These are phyloP conservation scores for Neodiprion virginianus DNA, from an alignment of 1,140 invertebrate genomes.

Conservation along the genomic window DNA sequence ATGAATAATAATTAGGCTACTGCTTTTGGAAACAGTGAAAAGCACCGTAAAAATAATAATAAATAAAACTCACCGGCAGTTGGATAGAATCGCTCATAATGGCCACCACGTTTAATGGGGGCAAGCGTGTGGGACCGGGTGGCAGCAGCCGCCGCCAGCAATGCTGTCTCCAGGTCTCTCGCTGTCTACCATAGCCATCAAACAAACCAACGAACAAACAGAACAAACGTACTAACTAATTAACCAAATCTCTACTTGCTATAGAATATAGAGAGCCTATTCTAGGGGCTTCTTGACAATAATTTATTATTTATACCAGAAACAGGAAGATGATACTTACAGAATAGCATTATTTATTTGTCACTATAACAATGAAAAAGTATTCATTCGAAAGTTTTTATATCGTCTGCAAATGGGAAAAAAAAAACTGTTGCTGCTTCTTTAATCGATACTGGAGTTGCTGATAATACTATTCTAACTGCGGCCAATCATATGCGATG, in stretches of 20 bases:
- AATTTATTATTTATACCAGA: too few species aligned
- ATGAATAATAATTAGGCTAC: too few species aligned
- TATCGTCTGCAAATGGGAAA: too few species aligned
- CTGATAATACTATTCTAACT: too few species aligned
- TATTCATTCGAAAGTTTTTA: too few species aligned
- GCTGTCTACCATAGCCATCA: slow-evolving; percentile 59
- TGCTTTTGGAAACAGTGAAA: too few species aligned
- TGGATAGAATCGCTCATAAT: slow-evolving; percentile 79
- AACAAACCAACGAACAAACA: slow-evolving; percentile 62
- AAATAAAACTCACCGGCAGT: slow-evolving; percentile 75
- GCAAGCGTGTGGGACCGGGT: slow-evolving; percentile 74
- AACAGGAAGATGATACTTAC: too few species aligned
- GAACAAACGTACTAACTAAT: slow-evolving; percentile 57
- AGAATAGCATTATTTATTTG: too few species aligned
- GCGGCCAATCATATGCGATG: too few species aligned
- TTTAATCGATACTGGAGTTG: too few species aligned
- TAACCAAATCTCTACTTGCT: slow-evolving; percentile 34
- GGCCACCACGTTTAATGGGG: slow-evolving; percentile 75
- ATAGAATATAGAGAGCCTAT: neutral
- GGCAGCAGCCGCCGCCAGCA: slow-evolving; percentile 73
- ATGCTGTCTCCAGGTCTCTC: slow-evolving; percentile 68
- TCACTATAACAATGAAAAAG: too few species aligned
- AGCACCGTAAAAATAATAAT: slow-evolving; percentile 53
- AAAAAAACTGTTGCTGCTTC: too few species aligned
- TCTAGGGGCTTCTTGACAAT: neutral